Evolutionary conservation across 2,888 invertebrate species (phyloP).

Genomic region (Caenorhabditis sinica): DNA sequence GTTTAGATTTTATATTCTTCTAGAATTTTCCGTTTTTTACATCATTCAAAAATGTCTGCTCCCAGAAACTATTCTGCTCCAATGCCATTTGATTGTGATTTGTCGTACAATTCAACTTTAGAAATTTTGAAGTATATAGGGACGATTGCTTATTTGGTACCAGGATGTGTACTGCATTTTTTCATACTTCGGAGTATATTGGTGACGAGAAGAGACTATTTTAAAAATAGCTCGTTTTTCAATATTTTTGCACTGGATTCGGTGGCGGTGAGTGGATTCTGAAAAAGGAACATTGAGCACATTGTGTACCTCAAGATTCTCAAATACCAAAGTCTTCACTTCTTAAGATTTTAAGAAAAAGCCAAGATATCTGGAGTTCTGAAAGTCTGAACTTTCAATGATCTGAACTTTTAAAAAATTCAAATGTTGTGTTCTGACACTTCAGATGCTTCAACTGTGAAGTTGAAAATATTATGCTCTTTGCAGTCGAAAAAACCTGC

Average conservation of each 20-base stretch:
- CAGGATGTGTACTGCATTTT: slow-evolving; percentile 21
- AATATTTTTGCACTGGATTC: slow-evolving; percentile 20
- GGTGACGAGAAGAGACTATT: neutral
- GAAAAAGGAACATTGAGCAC: no score
- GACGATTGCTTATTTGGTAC: slow-evolving; percentile 12
- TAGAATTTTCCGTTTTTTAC: neutral
- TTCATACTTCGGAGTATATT: slow-evolving; percentile 6
- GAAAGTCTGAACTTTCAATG: no score
- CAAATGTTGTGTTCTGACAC: no score
- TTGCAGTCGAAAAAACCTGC: no score
- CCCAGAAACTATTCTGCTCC: slow-evolving; percentile 8
- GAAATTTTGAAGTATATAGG: slow-evolving; percentile 24
- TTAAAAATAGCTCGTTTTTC: slow-evolving; percentile 29
- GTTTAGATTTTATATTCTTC: neutral
- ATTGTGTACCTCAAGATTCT: neutral
- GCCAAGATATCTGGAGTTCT: no score
- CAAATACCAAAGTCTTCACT: neutral
- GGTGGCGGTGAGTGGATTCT: slow-evolving; percentile 11
- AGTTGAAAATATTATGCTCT: no score
- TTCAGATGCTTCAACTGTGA: no score
- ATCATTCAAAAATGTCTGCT: neutral
- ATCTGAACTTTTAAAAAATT: no score
- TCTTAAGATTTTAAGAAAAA: no score
- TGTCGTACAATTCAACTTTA: neutral
- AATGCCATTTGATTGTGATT: slow-evolving; percentile 5